These are phyloP conservation scores for Paratilapia polleni DNA, from an alignment of 2,113 vertebrate species.

Conservation along the genomic window DNA sequence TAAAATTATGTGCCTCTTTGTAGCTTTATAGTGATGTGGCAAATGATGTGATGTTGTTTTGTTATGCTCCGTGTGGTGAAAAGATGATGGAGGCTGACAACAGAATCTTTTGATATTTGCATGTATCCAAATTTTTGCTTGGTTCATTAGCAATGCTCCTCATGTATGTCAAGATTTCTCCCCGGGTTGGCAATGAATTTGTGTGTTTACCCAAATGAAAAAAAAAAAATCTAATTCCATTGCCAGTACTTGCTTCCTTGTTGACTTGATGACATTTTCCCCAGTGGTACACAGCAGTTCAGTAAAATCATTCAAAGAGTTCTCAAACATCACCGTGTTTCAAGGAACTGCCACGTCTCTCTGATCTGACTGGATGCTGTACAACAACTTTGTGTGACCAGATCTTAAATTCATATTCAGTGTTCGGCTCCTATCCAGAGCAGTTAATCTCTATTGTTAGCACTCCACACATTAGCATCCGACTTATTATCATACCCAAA, in stretches of 20 bases:
- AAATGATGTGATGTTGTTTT: conserved; percentile 52
- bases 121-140: conserved; percentile 29
- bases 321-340: neutral
- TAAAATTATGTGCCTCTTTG: conserved; percentile 45
- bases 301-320: conserved; percentile 1
- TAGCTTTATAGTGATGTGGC: conserved; percentile 12
- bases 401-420: conserved; percentile 42
- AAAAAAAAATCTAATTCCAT: conserved; percentile 1
- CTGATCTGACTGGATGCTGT: neutral
- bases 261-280: neutral
- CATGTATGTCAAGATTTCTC: conserved; percentile 32
- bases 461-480: conserved; percentile 67
- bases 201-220: conserved; percentile 21
- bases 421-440: conserved; percentile 33
- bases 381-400: conserved; percentile 12
- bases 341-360: neutral
- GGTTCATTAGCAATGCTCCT: conserved; percentile 53
- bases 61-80: conserved; percentile 34
- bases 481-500: conserved; percentile 76
- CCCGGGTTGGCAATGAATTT: conserved; percentile 30
- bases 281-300: neutral
- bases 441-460: conserved; percentile 64
- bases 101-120: conserved; percentile 46
- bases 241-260: neutral
- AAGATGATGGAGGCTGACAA: conserved; percentile 43